Base-by-base conservation (phyloP, 2,888 invertebrate species). In the Cephus pygmeus region DNA sequence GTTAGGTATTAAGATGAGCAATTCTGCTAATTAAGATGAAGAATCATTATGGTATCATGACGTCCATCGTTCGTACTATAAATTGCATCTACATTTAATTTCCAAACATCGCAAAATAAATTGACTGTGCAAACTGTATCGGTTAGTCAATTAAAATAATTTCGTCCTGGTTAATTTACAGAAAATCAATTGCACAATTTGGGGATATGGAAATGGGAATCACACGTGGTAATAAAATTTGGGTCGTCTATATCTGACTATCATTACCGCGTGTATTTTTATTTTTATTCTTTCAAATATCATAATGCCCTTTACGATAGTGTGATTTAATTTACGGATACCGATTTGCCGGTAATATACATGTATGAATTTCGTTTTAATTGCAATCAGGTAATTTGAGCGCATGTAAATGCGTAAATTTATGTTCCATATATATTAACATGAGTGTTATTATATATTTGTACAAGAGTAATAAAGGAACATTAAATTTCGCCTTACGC, bases 331-430 rank as follows among this genome's bases (percentile, higher is more conserved):
- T 56, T 56, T 56, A 56, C 74, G 6, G 76, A 84, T 84, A 86
- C 84, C 82, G 85, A 85, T 86, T 86, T 84, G 81, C 85, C 81
- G 80, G 81, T 84, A 85, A 86, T 85, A 86, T 84, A 86, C 86
- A 85, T 85, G 84, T 86, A 85, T 85, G 85, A 86, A 86, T 85
- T 85, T 84, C 86, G 79, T 80, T 85, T 85, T 85, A 85, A 85
- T 85, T 85, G 84, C 81, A 86, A 85, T 85, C 85, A 84, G 82
- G 83, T 81, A 81, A 81, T 82, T 79, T 82, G 83, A 85, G 79
- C 80, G 81, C 81, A 77, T 85, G 82, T 85, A 85, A 85, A 85
- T 82, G 4, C 12, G 34, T 56, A 23, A 6, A 56, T 56, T 56
- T 56, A 56, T 9, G 2, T 56, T 56, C 9, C 9, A 23, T 23